Evolutionary conservation across 2,113 vertebrate genomes (phyloP).

Genomic region (Calonectris borealis): DNA sequence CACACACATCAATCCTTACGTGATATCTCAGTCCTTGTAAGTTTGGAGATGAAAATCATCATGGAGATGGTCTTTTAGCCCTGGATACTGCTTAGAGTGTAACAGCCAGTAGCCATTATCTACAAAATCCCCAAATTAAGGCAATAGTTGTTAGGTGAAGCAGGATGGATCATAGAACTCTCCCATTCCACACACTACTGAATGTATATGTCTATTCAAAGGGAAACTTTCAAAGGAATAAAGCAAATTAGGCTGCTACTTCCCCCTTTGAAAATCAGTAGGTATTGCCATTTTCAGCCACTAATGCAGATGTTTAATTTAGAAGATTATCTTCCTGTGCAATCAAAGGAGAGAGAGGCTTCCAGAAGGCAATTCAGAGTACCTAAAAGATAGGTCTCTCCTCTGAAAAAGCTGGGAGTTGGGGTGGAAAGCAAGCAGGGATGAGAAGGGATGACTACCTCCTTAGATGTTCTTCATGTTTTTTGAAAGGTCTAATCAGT

Average conservation of each 20-base stretch:
- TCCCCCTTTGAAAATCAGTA: neutral
- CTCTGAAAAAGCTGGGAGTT: neutral
- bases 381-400: neutral
- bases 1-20: rapidly evolving
- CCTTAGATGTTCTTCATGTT: neutral
- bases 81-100: neutral
- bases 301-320: neutral
- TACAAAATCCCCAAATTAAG: neutral
- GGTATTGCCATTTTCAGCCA: neutral
- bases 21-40: neutral
- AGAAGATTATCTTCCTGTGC: neutral
- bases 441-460: neutral
- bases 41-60: neutral
- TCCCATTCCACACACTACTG: neutral
- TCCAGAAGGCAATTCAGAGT: neutral
- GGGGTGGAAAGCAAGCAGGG: neutral
- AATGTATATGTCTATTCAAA: neutral
- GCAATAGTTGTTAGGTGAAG: neutral
- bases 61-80: neutral
- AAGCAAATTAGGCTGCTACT: neutral
- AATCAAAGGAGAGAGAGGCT: neutral
- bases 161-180: neutral
- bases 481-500: neutral
- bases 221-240: neutral
- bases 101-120: neutral